Conservation (phyloP, 1,140 invertebrate genomes). For the Leptopilina clavipes region DNA sequence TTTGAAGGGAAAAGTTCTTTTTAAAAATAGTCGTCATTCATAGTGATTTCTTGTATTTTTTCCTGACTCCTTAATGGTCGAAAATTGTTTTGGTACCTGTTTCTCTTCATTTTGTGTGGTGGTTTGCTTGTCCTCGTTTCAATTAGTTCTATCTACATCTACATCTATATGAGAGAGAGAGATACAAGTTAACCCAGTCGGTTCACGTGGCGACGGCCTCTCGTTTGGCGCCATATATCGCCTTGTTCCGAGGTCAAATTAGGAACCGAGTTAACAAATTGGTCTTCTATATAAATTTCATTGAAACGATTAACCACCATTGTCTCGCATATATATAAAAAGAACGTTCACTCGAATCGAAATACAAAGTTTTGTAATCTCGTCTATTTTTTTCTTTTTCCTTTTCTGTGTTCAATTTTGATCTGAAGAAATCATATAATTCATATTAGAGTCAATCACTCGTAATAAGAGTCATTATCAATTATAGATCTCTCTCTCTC, state of each 20-base stretch:
- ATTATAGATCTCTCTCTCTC: too few species aligned
- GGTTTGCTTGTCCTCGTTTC: conserved; percentile 8
- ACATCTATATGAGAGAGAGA: too few species aligned
- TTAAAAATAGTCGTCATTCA: background rate
- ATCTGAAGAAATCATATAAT: background rate
- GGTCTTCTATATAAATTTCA: conserved; percentile 41
- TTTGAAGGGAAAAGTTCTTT: background rate
- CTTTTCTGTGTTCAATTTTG: background rate
- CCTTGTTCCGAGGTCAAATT: conserved; percentile 44
- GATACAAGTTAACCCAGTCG: conserved; percentile 28
- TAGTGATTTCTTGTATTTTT: conserved; percentile 22
- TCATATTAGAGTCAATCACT: background rate
- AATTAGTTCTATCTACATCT: conserved; percentile 21
- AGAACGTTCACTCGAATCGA: background rate
- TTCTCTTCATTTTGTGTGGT: background rate
- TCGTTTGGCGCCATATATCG: conserved; percentile 35
- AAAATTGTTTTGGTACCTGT: conserved; percentile 33
- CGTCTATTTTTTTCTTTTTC: background rate
- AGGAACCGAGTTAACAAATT: conserved; percentile 55
- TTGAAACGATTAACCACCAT: conserved; percentile 33
- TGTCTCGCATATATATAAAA: background rate
- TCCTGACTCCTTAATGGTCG: conserved; percentile 17
- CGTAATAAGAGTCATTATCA: background rate
- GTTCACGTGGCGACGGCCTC: conserved; percentile 22
- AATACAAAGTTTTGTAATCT: background rate